Base-by-base conservation (phyloP, 2,797 vertebrate genomes). In the Diplodus sargus region DNA sequence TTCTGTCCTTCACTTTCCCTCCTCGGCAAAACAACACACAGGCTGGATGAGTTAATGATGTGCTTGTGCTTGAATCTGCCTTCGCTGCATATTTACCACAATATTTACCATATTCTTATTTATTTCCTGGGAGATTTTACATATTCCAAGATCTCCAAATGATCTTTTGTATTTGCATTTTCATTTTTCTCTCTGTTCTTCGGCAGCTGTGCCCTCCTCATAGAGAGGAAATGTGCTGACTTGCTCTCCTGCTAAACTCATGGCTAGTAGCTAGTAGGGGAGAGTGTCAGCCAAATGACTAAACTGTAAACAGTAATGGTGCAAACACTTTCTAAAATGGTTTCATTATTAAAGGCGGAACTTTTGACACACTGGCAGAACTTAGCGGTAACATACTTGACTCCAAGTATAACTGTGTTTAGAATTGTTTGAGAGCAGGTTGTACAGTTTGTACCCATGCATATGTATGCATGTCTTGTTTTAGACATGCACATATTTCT, bases 51-150 rank as follows among this genome's bases (percentile, higher is more conserved):
- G 74, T 84, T 85, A 81, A 86, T 88, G 83, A 83, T 76, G 67
- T 57, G 68, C 58, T 54, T 56, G 53, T 20, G 63, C 52, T 75
- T 73, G 69, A 64, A 82, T 84, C 65, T 87, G 62, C 79, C 67
- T 84, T 67, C 16, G 11, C 43, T 74, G 69, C 76, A 68, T 85
- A 82, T 83, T 83, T 73, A 74, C 70, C 58, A 59, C 59, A 77
- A 68, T 79, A 83, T 81, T 82, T 81, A 81, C 65, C 76, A 84
- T 75, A 81, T 87, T 84, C 80, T 86, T 85, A 81, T 89, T 83
- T 85, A 85, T 87, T 86, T 87, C 70, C 68, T 10, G 25, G 34
- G 43, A 28, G 84, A 62, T 82, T 86, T 87, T 78, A 83, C 85
- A 80, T 84, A 87, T 85, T 8, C 48, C 70, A 81, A 43, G 73